Percentiles rank a stretch among this genome's conserved stretches.
Evolutionary conservation across 2,888 invertebrate genomes (phyloP).

Genomic region (Exocentrus adspersus): DNA sequence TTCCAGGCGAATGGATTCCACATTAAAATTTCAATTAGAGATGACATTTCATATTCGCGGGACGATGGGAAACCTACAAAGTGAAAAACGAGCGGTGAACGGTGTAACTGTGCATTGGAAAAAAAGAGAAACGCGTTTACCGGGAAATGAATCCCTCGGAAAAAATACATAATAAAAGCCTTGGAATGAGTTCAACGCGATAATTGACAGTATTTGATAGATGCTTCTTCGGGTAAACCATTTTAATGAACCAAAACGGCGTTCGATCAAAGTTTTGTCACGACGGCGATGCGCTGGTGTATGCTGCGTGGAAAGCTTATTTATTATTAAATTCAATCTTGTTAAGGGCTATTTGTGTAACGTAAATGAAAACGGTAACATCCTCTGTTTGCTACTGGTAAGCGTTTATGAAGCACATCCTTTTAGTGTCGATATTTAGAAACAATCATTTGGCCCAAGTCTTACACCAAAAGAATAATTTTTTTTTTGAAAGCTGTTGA

Average conservation of each 20-base stretch:
- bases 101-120: conserved; percentile 2
- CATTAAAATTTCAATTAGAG: conserved; percentile 25
- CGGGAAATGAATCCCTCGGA: conserved; percentile 20
- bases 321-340: conserved; percentile 11
- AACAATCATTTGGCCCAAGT: no score
- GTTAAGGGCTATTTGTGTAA: not conserved
- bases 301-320: conserved; percentile 1
- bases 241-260: conserved; percentile 25
- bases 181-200: conserved; percentile 16
- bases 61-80: conserved; percentile 18
- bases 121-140: conserved; percentile 5
- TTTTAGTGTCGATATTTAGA: no score
- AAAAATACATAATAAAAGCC: conserved; percentile 19
- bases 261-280: conserved; percentile 20
- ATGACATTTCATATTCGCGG: conserved; percentile 19
- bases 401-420: no score
- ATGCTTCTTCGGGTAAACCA: conserved; percentile 28
- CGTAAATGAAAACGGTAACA: no score
- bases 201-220: conserved; percentile 36
- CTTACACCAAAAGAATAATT: not conserved
- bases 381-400: no score
- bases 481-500: no score
- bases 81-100: conserved; percentile 8
- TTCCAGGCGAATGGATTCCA: conserved; percentile 10
- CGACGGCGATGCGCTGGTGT: conserved; percentile 12